These are phyloP conservation scores for Phalacrocorax brasilianus DNA, from an alignment of 2,113 vertebrate genomes.

Conservation along the genomic window DNA sequence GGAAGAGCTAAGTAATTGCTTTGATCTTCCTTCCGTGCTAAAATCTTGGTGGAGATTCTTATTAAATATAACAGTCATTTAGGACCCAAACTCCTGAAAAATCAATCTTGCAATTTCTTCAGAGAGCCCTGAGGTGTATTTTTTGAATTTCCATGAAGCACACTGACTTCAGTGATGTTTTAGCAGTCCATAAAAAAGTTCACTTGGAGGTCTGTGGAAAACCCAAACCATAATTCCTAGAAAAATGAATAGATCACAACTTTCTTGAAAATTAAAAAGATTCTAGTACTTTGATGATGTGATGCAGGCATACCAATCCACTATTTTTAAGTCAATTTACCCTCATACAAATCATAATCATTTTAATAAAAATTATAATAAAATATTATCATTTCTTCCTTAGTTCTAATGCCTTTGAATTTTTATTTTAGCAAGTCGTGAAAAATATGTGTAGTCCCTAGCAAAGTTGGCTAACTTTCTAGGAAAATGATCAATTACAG, in stretches of 20 bases:
- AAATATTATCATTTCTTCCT: background rate
- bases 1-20: constrained; percentile 19
- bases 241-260: background rate
- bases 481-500: background rate
- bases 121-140: background rate
- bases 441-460: background rate
- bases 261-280: background rate
- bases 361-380: background rate
- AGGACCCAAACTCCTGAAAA: background rate
- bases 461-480: background rate
- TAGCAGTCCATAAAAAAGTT: background rate
- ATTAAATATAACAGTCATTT: background rate
- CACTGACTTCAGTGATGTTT: background rate
- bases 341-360: background rate
- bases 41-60: background rate
- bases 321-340: background rate
- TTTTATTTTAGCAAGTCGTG: background rate
- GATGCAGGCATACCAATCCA: background rate
- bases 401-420: background rate
- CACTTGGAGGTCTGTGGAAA: background rate
- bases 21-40: background rate
- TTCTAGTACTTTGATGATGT: background rate
- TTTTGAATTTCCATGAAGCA: background rate
- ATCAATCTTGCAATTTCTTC: constrained; percentile 4
- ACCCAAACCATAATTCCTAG: background rate